Conservation (phyloP, 2,888 invertebrate genomes). For the Parapristionchus giblindavisi region DNA sequence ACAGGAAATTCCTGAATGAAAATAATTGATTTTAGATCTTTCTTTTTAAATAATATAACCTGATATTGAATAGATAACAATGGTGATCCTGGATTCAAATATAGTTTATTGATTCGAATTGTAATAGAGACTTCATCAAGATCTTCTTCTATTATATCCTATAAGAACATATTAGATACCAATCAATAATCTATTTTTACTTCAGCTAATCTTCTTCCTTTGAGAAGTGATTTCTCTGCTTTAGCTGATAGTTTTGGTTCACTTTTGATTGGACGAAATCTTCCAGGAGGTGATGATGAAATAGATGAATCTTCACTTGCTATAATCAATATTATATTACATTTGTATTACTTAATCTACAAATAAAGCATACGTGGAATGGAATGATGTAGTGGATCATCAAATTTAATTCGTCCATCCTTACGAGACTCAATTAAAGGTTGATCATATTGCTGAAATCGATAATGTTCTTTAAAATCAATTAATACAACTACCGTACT, state of each 20-base stretch:
- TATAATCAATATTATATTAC: slow-evolving; percentile 49
- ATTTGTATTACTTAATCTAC: too few relatives aligned
- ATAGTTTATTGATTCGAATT: neutral
- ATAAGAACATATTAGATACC: neutral
- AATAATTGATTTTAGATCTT: neutral
- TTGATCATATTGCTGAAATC: too few relatives aligned
- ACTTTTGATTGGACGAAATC: slow-evolving; percentile 13
- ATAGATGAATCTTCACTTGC: slow-evolving; percentile 64
- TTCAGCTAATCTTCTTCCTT: slow-evolving; percentile 7
- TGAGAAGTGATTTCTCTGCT: slow-evolving; percentile 12
- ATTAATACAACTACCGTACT: too few relatives aligned
- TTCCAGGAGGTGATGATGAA: slow-evolving; percentile 41
- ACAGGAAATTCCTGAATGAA: neutral
- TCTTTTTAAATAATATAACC: neutral
- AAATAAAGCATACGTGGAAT: slow-evolving; percentile 57
- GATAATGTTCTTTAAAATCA: neutral
- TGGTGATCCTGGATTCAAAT: neutral
- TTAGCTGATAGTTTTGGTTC: neutral
- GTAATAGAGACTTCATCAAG: slow-evolving; percentile 7
- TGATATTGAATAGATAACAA: neutral
- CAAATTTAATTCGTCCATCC: slow-evolving; percentile 51
- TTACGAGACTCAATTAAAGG: too few relatives aligned
- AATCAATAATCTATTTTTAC: neutral
- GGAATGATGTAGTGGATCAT: slow-evolving; percentile 62
- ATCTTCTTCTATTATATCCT: slow-evolving; percentile 16